Evolutionary conservation across 1,140 invertebrate species (phyloP).

Genomic region (Neelides sp.): DNA sequence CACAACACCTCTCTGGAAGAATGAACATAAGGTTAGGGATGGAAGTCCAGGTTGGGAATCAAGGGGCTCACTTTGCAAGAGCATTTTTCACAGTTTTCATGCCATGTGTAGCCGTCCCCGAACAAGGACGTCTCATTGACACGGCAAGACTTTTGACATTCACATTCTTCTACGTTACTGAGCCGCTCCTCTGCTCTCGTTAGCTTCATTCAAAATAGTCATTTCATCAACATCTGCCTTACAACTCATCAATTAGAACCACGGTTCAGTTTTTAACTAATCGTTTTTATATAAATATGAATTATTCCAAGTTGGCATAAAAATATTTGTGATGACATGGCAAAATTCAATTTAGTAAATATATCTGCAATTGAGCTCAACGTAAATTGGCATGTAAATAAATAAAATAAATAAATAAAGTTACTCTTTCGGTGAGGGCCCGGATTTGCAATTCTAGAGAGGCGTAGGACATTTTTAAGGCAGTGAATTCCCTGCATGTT

Average conservation of each 20-base stretch:
- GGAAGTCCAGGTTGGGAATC: not conserved
- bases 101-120: constrained; percentile 67
- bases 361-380: no score
- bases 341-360: no score
- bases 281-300: no score
- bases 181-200: constrained; percentile 59
- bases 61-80: constrained; percentile 55
- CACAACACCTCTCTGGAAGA: constrained; percentile 61
- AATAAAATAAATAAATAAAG: no score
- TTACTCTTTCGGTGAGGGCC: constrained; percentile 54
- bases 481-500: constrained; percentile 73
- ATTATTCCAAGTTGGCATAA: no score
- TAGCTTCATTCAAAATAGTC: constrained; percentile 52
- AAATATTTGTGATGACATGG: no score
- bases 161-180: constrained; percentile 66
- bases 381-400: no score
- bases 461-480: constrained; percentile 60
- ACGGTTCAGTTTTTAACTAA: no score
- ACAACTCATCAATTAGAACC: no score
- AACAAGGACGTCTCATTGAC: constrained; percentile 59
- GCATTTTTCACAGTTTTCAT: constrained; percentile 64
- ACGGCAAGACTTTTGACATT: constrained; percentile 74
- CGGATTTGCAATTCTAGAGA: constrained; percentile 50
- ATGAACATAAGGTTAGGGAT: constrained; percentile 21
- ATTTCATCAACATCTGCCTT: no score